Conservation (phyloP, 2,888 invertebrate genomes). For the Oscheius sp. region DNA sequence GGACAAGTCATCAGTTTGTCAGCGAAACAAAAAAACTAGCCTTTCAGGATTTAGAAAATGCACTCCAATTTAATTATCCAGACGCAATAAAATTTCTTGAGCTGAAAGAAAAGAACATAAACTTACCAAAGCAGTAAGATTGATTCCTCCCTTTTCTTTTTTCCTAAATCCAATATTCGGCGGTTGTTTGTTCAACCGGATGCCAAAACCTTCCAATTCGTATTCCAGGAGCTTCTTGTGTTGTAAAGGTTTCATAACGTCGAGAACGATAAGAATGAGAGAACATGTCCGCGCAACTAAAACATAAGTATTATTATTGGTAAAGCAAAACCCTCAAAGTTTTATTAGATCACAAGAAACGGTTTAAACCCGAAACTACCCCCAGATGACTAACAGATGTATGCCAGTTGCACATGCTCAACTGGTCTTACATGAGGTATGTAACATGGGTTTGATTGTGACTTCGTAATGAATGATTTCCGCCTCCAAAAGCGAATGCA, state of each 20-base stretch:
- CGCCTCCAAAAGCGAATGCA: too few species aligned
- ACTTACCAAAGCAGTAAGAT: slow-evolving; percentile 86
- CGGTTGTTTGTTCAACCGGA: slow-evolving; percentile 90
- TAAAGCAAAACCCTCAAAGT: not conserved
- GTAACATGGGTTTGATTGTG: not conserved
- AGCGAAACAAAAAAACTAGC: too few species aligned
- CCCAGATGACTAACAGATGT: not conserved
- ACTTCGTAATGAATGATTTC: too few species aligned
- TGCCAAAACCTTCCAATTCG: slow-evolving; percentile 97
- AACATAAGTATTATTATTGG: slow-evolving; percentile 32
- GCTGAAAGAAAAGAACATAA: too few species aligned
- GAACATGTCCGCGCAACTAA: slow-evolving; percentile 94
- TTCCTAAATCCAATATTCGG: slow-evolving; percentile 94
- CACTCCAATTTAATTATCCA: not conserved
- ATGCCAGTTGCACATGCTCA: not conserved
- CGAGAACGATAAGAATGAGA: slow-evolving; percentile 92
- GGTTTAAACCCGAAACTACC: not conserved
- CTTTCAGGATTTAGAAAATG: too few species aligned
- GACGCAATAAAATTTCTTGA: too few species aligned
- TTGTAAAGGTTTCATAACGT: slow-evolving; percentile 93
- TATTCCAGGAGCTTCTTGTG: slow-evolving; percentile 91
- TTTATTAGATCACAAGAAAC: not conserved
- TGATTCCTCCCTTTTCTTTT: slow-evolving; percentile 98
- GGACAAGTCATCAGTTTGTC: not conserved
- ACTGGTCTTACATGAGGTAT: not conserved